Base-by-base conservation (phyloP, 2,113 vertebrate genomes). In the Harpagus bidentatus region DNA sequence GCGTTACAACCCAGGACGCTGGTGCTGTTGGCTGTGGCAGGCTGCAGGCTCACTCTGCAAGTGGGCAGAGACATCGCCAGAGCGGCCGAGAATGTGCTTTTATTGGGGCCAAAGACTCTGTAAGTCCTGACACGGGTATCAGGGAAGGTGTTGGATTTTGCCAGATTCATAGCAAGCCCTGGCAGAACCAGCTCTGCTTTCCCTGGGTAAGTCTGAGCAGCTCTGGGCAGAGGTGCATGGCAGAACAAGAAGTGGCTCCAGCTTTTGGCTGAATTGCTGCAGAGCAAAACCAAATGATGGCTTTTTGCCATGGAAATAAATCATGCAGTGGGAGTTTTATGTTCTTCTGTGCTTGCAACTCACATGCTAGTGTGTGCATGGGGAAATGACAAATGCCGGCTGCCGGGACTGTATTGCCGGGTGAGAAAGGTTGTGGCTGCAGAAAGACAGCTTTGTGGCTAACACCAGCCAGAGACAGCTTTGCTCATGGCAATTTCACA, bases 361-460 rank as follows among this genome's bases (percentile, higher is more conserved):
- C 88, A 56, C 42, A 25, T 50, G 45, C 0, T 5, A 47, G 45
- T 0, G 5, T 70, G 45, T 21, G 45, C 45, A 11, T 1, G 1
- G 45, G 73, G 79, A 70, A 73, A 31, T 25, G 55, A 74, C 80
- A 71, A 47, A 38, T 0, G 0, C 29, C 1, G 1, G 38, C 55
- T 45, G 59, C 7, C 52, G 2, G 74, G 1, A 0, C 40, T 4
- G 10, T 38, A 5, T 0, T 0, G 4, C 52, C 0, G 7, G 9
- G 32, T 47, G 78, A 58, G 74, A 50, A 53, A 28, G 10, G 69
- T 20, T 88, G 69, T 12, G 84, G 87, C 62, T 86, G 63, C 80
- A 38, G 45, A 62, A 58, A 58, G 58, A 28, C 43, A 22, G 34
- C 31, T 16, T 34, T 48, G 95, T 58, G 96, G 82, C 52, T 95